Percentiles rank a stretch among this genome's conserved stretches.
These are phyloP conservation scores for Neosilurus hyrtlii DNA, from an alignment of 2,797 vertebrate species.

Conservation along the genomic window DNA sequence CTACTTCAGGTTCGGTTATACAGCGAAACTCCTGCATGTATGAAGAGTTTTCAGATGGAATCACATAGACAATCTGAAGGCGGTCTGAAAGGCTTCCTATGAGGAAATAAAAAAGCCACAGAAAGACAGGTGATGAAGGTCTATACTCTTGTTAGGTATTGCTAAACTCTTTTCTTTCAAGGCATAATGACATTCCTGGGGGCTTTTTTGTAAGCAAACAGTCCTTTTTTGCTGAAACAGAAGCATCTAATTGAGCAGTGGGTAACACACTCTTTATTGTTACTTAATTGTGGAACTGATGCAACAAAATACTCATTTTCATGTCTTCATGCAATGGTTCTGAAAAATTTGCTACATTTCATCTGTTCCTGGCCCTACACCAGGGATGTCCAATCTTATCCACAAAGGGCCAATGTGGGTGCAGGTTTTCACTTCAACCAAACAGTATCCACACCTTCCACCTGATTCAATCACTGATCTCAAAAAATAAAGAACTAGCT, in stretches of 20 bases:
- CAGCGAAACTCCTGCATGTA: neutral
- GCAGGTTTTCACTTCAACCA: no score
- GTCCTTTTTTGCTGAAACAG: neutral
- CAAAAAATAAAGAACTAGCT: no score
- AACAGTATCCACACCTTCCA: no score
- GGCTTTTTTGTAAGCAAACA: neutral
- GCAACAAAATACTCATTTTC: neutral
- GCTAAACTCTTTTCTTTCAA: neutral
- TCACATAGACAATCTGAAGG: neutral
- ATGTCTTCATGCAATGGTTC: neutral
- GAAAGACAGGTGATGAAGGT: neutral
- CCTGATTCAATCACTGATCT: no score
- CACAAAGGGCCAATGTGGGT: no score
- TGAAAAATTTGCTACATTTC: neutral
- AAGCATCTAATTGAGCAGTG: no score
- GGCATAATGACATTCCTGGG: no score
- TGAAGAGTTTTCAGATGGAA: neutral
- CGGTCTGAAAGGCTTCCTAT: neutral
- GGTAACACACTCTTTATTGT: no score
- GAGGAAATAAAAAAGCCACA: neutral
- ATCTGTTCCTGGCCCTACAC: neutral
- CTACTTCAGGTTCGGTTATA: neutral
- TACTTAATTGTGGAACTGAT: no score
- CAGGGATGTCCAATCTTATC: no score
- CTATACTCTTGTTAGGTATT: neutral